Evolutionary conservation across 92 coral and sea anemone genomes (phyloP).

Genomic region (Siderastrea radians): DNA sequence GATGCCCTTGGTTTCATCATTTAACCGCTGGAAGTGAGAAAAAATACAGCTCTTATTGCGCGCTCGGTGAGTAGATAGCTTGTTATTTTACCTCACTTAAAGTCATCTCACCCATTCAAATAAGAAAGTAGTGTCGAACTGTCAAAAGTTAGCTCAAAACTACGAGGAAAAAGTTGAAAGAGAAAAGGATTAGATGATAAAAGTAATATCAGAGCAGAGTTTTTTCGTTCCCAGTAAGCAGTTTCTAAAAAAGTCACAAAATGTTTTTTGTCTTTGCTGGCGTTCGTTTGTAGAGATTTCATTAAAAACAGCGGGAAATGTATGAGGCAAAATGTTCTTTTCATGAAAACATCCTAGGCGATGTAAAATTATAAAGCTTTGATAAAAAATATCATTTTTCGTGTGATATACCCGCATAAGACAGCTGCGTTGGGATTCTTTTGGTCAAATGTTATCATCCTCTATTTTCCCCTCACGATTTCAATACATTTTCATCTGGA

Average conservation of each 20-base stretch:
- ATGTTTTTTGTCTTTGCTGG: neutral
- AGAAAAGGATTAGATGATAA: neutral
- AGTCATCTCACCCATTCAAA: neutral
- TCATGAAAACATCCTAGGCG: slow-evolving; percentile 15
- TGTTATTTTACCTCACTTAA: neutral
- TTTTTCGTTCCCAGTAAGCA: no score
- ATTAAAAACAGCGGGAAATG: slow-evolving; percentile 9
- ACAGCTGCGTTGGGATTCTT: neutral
- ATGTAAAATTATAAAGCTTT: neutral
- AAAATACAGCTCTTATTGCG: neutral
- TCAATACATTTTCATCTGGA: no score
- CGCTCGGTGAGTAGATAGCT: slow-evolving; percentile 13
- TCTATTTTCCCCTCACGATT: no score
- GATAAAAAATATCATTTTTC: neutral
- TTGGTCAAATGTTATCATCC: no score
- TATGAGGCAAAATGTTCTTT: slow-evolving; percentile 29
- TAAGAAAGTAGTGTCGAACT: neutral
- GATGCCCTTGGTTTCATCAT: neutral
- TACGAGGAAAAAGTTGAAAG: neutral
- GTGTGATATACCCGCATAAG: neutral
- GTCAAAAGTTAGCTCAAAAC: neutral
- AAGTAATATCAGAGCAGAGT: neutral
- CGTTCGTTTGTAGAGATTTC: neutral
- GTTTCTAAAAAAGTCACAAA: neutral
- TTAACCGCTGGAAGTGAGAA: neutral